These are phyloP conservation scores for Pristis pectinata DNA, from an alignment of 2,797 vertebrate species.

Conservation along the genomic window DNA sequence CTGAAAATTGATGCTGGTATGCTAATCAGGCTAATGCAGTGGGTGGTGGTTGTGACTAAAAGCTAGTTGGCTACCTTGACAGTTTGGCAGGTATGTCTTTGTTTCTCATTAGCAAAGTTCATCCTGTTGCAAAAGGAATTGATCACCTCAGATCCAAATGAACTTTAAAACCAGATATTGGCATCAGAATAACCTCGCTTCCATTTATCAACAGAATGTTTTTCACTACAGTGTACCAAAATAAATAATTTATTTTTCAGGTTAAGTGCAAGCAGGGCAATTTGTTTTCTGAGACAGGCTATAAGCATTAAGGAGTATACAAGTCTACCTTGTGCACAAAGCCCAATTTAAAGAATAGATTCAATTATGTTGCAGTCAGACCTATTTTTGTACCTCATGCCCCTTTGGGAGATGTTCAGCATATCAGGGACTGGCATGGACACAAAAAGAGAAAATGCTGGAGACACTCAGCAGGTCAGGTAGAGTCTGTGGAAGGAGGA, in stretches of 20 bases:
- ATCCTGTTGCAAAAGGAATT: neutral
- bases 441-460: too few species aligned
- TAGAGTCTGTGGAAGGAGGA: neutral
- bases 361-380: neutral
- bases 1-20: neutral
- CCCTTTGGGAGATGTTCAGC: neutral
- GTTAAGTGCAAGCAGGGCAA: neutral
- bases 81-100: neutral
- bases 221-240: neutral
- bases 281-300: neutral
- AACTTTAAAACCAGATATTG: neutral
- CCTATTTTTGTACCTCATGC: too few species aligned
- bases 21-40: neutral
- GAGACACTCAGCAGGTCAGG: too few species aligned
- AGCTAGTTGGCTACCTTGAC: neutral
- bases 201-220: neutral
- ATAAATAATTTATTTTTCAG: neutral
- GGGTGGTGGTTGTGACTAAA: neutral
- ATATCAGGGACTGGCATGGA: too few species aligned
- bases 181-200: neutral
- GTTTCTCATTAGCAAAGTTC: neutral
- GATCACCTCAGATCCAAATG: neutral
- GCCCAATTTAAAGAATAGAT: neutral
- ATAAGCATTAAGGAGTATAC: neutral
- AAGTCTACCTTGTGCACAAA: neutral